Base-by-base conservation (phyloP, 2,888 invertebrate genomes). In the Cryptocephalus moraei region DNA sequence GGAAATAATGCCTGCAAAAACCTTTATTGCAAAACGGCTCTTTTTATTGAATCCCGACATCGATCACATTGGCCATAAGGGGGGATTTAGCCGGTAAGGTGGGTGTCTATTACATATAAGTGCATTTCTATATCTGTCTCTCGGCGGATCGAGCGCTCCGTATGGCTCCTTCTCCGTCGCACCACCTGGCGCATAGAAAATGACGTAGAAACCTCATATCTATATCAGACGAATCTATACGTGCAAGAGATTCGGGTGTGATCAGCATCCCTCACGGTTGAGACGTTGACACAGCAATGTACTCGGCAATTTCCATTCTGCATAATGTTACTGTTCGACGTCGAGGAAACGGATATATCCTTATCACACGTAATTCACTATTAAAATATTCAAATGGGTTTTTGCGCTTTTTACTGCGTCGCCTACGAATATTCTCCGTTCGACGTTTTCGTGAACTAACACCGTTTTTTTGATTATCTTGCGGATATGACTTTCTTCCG, bases 271-370 rank as follows among this genome's bases (percentile, higher is more conserved):
- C 52, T 58, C 51, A 47, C 56, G 61, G 65, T 65, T 63, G 65
- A 62, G 62, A 62, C 60, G 62, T 65, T 65, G 67, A 66, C 65
- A 67, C 63, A 65, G 65, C 66, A 67, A 64, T 66, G 66, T 66
- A 67, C 65, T 66, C 57, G 57, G 61, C 57, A 22, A 22, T 22
- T 22, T 22, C 22, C 22, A 22, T 22, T 22, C 62, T 62, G 65
- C 65, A 65, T 65, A 65, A 65, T 66, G 61, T 63, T 22, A 22
- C 22, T 4, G 22, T 22, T 22, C 22, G 58, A 62, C 62, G 58
- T 6, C 22, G 40, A 39, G 40, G 40, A 40, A 10, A 31, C 22
- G 40, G 22, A 10, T 31, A 40, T 56, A 61, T 60, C 58, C 58
- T 55, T 55, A 53, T 56, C 57, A 55, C 55, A 51, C 56, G 58